Percentiles rank a stretch among this genome's conserved stretches.
Evolutionary conservation across 2,888 invertebrate species (phyloP).

Genomic region (Venusia cambrica): DNA sequence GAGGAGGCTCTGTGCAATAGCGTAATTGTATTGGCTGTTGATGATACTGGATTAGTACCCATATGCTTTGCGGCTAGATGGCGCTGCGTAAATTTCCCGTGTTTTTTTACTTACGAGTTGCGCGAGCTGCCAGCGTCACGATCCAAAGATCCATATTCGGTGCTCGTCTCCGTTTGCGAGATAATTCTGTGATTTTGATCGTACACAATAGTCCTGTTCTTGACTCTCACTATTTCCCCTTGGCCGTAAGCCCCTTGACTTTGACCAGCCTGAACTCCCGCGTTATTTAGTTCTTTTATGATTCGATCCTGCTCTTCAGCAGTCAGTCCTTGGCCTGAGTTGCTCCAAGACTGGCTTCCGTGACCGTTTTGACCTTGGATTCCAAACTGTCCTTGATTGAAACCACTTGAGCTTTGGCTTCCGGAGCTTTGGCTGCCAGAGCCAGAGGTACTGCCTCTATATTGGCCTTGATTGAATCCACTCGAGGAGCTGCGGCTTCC

Average conservation of each 20-base stretch:
- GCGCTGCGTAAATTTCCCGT: too few relatives aligned
- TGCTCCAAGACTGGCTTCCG: slow-evolving; percentile 43
- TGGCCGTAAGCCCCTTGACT: slow-evolving; percentile 38
- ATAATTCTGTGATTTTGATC: slow-evolving; percentile 68
- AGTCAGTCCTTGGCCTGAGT: slow-evolving; percentile 45
- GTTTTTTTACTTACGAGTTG: slow-evolving; percentile 65
- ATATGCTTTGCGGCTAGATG: too few relatives aligned
- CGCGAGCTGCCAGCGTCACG: slow-evolving; percentile 73
- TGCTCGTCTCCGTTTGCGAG: slow-evolving; percentile 74
- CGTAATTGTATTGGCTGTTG: too few relatives aligned
- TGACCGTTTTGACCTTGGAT: slow-evolving; percentile 25
- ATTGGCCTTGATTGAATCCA: too few relatives aligned
- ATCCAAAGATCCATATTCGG: slow-evolving; percentile 68
- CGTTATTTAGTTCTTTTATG: slow-evolving; percentile 45
- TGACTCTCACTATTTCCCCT: slow-evolving; percentile 49
- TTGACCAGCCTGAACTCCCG: slow-evolving; percentile 32
- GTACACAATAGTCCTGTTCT: slow-evolving; percentile 58
- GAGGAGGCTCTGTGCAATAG: too few relatives aligned
- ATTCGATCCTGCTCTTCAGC: slow-evolving; percentile 57
- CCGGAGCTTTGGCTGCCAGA: slow-evolving; percentile 17
- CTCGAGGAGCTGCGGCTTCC: too few relatives aligned
- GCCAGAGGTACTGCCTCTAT: too few relatives aligned
- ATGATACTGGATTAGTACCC: too few relatives aligned
- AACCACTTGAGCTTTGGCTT: too few relatives aligned
- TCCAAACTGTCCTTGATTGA: slow-evolving; percentile 28